Base-by-base conservation (phyloP, 2,113 vertebrate species). In the Tachycineta bicolor region DNA sequence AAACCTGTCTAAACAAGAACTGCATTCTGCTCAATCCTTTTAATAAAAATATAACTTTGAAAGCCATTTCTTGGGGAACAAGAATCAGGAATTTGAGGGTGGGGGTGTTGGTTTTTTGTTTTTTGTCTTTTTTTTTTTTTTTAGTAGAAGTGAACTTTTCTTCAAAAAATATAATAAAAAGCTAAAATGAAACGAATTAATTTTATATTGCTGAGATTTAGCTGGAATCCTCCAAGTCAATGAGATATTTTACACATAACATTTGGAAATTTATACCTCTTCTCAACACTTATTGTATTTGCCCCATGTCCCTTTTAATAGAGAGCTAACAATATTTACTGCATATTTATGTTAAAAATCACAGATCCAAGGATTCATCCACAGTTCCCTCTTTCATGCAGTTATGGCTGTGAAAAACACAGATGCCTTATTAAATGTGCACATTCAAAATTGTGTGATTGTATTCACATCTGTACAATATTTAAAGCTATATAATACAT, bases 401-500 rank as follows among this genome's bases (percentile, higher is more conserved):
- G 90, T 92, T 96, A 94, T 11, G 55, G 77, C 90, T 94, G 94
- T 95, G 79, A 91, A 76, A 85, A 93, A 73, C 0, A 9, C 74
- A 96, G 82, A 96, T 93, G 93, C 71, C 41, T 93, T 89, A 81
- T 22, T 96, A 80, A 96, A 96, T 81, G 70, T 47, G 44, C 74
- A 80, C 39, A 52, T 76, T 68, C 70, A 93, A 93, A 84, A 90
- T 59, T 24, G 87, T 90, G 83, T 19, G 68, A 95, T 90, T 83
- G 29, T 59, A 90, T 90, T 76, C 85, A 83, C 95, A 97, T 97
- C 92, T 97, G 96, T 96, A 93, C 70, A 96, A 83, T 96, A 96
- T 95, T 97, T 97, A 97, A 96, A 97, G 79, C 71, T 62, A 93
- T 96, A 94, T 91, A 98, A 97, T 93, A 95, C 93, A 86, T 68